Conservation (phyloP, 2,797 vertebrate genomes). For the Ambastaia sidthimunki region DNA sequence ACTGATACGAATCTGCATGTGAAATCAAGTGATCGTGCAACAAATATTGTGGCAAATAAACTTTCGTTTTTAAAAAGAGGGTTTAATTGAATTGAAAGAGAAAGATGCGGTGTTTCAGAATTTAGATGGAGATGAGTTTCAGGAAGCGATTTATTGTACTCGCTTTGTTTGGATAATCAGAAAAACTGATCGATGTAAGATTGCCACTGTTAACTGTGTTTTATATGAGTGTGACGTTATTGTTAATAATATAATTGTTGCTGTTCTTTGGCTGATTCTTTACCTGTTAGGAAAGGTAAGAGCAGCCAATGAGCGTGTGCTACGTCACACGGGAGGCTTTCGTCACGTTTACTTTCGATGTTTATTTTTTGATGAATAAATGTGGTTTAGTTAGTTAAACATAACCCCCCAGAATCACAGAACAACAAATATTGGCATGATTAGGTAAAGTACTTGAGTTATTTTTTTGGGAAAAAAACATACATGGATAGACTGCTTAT, state of each 20-base stretch:
- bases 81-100: conserved; percentile 10
- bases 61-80: not conserved
- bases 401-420: not conserved
- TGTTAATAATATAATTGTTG: not conserved
- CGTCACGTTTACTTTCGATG: not conserved
- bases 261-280: not conserved
- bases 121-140: conserved; percentile 30
- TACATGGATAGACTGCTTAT: too few species aligned
- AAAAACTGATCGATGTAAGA: not conserved
- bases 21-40: not conserved
- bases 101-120: not conserved
- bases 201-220: not conserved
- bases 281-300: conserved; percentile 54
- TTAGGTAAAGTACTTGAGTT: not conserved
- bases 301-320: conserved; percentile 37
- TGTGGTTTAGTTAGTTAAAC: not conserved
- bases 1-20: not conserved
- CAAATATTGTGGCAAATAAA: not conserved
- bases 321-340: conserved; percentile 44
- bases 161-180: conserved; percentile 15
- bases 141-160: conserved; percentile 45
- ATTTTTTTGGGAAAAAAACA: not conserved
- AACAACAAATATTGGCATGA: not conserved
- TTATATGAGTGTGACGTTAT: not conserved
- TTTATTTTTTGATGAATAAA: not conserved